Evolutionary conservation across 2,113 vertebrate genomes (phyloP), one percentile per base, ranked within the genome.

Genomic region (Arvicanthis niloticus): DNA sequence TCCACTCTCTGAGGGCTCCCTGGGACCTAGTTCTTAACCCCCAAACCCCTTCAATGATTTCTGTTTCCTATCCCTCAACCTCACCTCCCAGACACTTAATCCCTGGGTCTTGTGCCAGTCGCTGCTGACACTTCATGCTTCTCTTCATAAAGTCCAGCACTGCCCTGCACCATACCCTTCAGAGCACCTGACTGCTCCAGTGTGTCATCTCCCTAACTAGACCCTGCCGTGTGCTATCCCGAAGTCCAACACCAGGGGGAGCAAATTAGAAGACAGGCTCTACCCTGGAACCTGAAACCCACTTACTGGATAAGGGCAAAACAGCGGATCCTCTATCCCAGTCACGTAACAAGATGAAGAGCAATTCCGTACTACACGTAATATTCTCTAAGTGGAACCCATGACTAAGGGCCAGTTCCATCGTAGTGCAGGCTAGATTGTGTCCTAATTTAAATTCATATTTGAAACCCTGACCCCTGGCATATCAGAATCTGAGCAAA

Each of bases 331-430:
- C 40, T 68, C 2, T 10, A 73, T n/a, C 8, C 26, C 48, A 81
- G 24, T 16, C 67, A 82, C 65, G 68, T 12, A 19, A 24, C 22
- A 11, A 84, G 13, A 67, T 8, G 6, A 22, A 34, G 58, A 53
- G 37, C 51, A 62, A n/a, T 16, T 75, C 62, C 22, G 48, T 0
- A 0, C 8, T 5, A 12, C 3, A 17, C 31, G 11, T 1, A 21
- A 5, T 22, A 31, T 7, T 58, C 40, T 40, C 70, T 62, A 40
- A 75, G 67, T 11, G 5, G 42, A 2, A n/a, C 17, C 24, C 31
- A 2, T 0, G 21, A 5, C 48, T 91, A 29, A 53, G 3, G 0
- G 29, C 4, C 56, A 29, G 2, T 13, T 73, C 15, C 19, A 19
- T 16, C 4, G 2, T 12, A 22, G 13, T 24, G 3, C 2, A 12